A percentile compares a stretch with the other conserved stretches of the same genome.
phyloP scores from a whole-genome alignment of 2,113 vertebrate species.

The Hippocampus abdominalis region DNA sequence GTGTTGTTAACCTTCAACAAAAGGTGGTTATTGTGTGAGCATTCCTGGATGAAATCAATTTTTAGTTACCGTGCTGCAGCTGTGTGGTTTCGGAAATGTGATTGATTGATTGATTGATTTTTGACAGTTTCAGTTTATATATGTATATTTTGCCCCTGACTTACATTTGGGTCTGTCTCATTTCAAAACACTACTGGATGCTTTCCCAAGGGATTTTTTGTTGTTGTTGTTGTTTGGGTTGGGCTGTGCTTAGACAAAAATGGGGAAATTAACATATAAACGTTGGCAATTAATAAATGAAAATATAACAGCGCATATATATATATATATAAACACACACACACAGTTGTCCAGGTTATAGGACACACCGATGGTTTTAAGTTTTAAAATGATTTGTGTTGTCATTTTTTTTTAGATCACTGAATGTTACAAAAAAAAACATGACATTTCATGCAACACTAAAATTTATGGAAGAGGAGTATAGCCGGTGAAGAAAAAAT shows the following conservation, averaged over 20 bases:
- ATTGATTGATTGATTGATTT: slow-evolving; percentile 19
- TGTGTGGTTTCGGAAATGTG: slow-evolving; percentile 42
- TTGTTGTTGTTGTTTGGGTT: too few species aligned
- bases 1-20: slow-evolving; percentile 20
- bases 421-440: too few species aligned
- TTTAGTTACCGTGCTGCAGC: slow-evolving; percentile 38
- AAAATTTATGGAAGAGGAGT: too few species aligned
- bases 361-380: too few species aligned
- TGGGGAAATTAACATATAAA: neutral
- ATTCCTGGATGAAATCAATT: slow-evolving; percentile 32
- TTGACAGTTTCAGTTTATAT: slow-evolving; percentile 36
- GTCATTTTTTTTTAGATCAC: too few species aligned
- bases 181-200: slow-evolving; percentile 18
- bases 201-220: neutral
- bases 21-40: slow-evolving; percentile 27
- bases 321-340: too few species aligned
- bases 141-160: slow-evolving; percentile 41
- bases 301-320: too few species aligned
- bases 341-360: too few species aligned
- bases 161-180: slow-evolving; percentile 21
- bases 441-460: too few species aligned
- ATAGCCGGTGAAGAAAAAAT: too few species aligned
- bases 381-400: too few species aligned
- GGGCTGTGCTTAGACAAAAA: neutral
- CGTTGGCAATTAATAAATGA: too few species aligned